phyloP scores from a whole-genome alignment of 2,113 vertebrate genomes.

The Centropus unirufus region DNA sequence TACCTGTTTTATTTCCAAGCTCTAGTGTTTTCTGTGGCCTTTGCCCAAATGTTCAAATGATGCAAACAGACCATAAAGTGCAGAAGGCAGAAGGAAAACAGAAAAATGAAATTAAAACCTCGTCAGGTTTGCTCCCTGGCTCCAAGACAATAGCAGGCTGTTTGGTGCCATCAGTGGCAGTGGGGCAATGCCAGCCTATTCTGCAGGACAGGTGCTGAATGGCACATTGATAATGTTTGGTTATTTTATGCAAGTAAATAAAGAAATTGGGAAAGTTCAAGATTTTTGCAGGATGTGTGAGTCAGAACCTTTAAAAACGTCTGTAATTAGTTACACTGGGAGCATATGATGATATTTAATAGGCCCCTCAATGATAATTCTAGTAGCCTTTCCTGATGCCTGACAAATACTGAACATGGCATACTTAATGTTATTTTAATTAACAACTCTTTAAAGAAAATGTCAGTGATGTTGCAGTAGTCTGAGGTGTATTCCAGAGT shows the following conservation, averaged over 20 bases:
- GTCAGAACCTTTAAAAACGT: constrained; percentile 67
- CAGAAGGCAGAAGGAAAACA: neutral
- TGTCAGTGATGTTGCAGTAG: constrained; percentile 73
- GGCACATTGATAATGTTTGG: constrained; percentile 48
- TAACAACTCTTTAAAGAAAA: constrained; percentile 79
- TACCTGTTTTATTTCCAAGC: neutral
- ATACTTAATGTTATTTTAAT: constrained; percentile 80
- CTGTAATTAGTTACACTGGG: constrained; percentile 78
- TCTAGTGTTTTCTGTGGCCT: neutral
- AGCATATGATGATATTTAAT: constrained; percentile 72
- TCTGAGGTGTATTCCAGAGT: constrained; percentile 38
- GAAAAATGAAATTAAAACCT: neutral
- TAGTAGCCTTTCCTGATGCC: constrained; percentile 69
- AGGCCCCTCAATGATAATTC: constrained; percentile 74
- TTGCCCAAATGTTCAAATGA: neutral
- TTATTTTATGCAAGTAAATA: constrained; percentile 63
- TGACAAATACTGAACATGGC: constrained; percentile 71
- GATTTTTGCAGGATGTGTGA: constrained; percentile 31
- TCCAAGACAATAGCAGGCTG: neutral
- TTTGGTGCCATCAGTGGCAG: neutral
- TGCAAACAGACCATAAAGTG: neutral
- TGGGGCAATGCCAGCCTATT: neutral
- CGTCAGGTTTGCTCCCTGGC: neutral
- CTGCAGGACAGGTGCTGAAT: neutral
- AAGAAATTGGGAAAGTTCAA: neutral